Conservation (phyloP, 2,113 vertebrate genomes). For the Bettongia penicillata region DNA sequence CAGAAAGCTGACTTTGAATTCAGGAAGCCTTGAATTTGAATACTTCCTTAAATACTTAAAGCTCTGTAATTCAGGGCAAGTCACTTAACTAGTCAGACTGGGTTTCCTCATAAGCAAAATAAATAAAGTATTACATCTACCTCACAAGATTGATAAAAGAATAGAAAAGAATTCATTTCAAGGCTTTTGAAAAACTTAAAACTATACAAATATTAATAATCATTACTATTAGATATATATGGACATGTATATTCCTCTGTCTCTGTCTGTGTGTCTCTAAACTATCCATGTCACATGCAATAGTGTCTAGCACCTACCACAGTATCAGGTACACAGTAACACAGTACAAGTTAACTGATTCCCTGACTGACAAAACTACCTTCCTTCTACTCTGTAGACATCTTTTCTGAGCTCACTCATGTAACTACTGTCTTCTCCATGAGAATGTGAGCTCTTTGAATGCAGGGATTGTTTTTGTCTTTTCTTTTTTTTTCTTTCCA, state of each 20-base stretch:
- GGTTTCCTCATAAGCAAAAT: background rate
- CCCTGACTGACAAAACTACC: background rate
- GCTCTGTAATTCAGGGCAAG: too few species aligned
- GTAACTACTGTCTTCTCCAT: background rate
- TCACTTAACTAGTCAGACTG: too few species aligned
- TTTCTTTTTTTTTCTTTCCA: background rate
- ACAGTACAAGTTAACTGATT: background rate
- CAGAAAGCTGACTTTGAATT: too few species aligned
- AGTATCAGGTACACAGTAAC: background rate
- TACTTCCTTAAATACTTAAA: too few species aligned
- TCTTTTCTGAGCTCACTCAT: background rate
- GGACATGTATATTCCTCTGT: too few species aligned
- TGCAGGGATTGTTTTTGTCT: too few species aligned
- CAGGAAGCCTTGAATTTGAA: too few species aligned
- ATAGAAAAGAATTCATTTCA: background rate
- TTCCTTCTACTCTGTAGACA: background rate
- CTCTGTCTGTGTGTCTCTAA: background rate
- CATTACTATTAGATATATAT: background rate
- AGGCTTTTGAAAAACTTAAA: background rate
- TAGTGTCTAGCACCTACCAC: background rate
- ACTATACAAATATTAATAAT: background rate
- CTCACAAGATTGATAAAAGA: background rate
- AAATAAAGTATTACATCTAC: rapidly evolving
- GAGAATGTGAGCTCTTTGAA: background rate
- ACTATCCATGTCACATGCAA: background rate